phyloP scores from a whole-genome alignment of 2,113 vertebrate species.

The Malurus cyaneus region DNA sequence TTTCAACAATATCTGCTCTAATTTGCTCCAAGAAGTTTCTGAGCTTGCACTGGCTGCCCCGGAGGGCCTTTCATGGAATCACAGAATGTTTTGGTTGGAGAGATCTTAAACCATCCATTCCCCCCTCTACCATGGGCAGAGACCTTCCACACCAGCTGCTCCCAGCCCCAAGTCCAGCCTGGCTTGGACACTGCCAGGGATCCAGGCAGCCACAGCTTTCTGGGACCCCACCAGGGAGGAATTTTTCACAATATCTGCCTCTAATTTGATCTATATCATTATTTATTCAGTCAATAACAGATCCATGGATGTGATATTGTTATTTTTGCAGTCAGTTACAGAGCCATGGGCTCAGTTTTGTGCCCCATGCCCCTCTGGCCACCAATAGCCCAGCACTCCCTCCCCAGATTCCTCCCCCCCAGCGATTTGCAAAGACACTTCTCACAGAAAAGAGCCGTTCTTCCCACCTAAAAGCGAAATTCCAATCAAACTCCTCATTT shows the following conservation, averaged over 20 bases:
- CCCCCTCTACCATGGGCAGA: background rate
- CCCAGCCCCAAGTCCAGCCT: rapidly evolving
- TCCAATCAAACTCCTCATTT: background rate
- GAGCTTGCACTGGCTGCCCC: background rate
- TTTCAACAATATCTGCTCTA: no score
- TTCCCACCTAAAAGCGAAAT: background rate
- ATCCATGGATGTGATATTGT: background rate
- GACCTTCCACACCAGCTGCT: rapidly evolving
- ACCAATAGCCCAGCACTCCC: background rate
- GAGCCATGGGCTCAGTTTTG: background rate
- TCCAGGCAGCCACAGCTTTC: background rate
- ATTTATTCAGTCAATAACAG: no score
- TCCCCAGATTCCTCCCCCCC: background rate
- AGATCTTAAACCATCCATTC: background rate
- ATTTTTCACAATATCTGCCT: no score
- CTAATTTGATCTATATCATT: no score
- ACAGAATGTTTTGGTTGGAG: background rate
- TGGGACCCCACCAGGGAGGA: background rate
- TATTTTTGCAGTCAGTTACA: background rate
- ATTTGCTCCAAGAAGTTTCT: no score
- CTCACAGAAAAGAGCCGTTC: background rate
- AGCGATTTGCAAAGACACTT: background rate
- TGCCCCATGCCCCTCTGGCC: background rate
- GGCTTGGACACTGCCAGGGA: background rate
- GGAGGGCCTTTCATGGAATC: background rate